Evolutionary conservation across 2,888 invertebrate species (phyloP), one percentile per base, ranked within the genome.

Genomic region (Colostygia pectinataria): DNA sequence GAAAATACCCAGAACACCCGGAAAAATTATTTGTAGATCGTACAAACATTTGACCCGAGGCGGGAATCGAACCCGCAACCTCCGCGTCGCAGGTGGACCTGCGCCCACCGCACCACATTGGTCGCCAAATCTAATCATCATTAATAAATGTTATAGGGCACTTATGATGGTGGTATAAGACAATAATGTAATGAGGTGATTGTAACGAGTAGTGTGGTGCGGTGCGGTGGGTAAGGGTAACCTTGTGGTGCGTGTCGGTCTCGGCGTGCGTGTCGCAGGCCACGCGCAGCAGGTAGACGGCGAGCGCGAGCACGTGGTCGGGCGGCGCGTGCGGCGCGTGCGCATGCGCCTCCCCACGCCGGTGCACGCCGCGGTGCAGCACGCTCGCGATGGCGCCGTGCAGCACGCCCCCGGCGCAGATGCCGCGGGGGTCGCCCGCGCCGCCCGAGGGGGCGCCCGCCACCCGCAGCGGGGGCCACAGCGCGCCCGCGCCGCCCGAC

Each of bases 231-330:
- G n/a, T n/a, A n/a, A n/a, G n/a, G n/a, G n/a, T n/a, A n/a, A n/a
- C 25, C 1, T 18, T 29, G 0, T 25, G 14, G 0, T 14, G 10
- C 34, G 36, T 29, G 44, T 71, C 68, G 1, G 61, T 60, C 65
- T 83, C 84, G 28, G 71, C 73, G 55, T 80, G 83, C 43, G 81
- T 74, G 55, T 81, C 91, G 4, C 97, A 93, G 20, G 96, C 95
- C 80, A 97, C 94, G 80, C 97, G 96, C 53, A 99, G 88, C 48
- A 99, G 92, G 80, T 97, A 98, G 9, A 98, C 91, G 37, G 96
- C 93, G 49, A 98, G 88, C 42, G 97, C 96, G 66, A 98, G 92
- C 65, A 97, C 93, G 80, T 97, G 97, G 83, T 99, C 98, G 34
- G 97, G 95, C 14, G 88, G 87, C 59, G 87, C 84, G 63, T 77